Conservation (phyloP, 2,113 vertebrate species). For the Ibidorhyncha struthersii region DNA sequence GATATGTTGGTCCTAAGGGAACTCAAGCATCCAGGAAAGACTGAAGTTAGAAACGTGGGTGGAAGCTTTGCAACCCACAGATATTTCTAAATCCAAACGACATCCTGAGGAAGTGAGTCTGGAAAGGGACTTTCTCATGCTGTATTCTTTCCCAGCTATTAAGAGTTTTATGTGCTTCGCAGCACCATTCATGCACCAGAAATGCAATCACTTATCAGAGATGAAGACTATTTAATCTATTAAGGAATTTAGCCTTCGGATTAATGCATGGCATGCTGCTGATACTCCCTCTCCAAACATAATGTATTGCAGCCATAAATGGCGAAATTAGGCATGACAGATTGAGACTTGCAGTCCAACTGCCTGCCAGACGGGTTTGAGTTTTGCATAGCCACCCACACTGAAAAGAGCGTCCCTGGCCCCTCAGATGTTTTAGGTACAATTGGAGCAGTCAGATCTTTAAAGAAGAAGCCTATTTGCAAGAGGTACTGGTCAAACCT, state of each 20-base stretch:
- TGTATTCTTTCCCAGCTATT: constrained; percentile 30
- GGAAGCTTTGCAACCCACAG: constrained; percentile 46
- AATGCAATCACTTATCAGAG: background rate
- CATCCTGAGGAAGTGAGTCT: constrained; percentile 63
- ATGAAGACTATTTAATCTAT: background rate
- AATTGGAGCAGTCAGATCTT: background rate
- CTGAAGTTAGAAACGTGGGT: constrained; percentile 20
- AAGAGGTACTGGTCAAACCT: background rate
- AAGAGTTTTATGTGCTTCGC: background rate
- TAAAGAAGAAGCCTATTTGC: background rate
- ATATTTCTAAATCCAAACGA: constrained; percentile 46
- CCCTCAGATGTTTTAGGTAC: background rate
- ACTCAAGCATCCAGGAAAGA: constrained; percentile 25
- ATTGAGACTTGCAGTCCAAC: background rate
- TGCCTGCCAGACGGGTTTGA: background rate
- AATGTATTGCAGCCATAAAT: constrained; percentile 30
- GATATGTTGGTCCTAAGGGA: constrained; percentile 38
- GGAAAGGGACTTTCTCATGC: constrained; percentile 47
- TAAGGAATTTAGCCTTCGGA: background rate
- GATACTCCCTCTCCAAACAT: background rate
- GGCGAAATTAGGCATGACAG: constrained; percentile 21
- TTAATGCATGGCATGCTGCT: constrained; percentile 7
- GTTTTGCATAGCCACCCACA: background rate
- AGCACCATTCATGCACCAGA: constrained; percentile 4
- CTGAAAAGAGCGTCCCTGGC: background rate